phyloP scores from a whole-genome alignment of 2,888 invertebrate genomes.

The Lasius platythorax region DNA sequence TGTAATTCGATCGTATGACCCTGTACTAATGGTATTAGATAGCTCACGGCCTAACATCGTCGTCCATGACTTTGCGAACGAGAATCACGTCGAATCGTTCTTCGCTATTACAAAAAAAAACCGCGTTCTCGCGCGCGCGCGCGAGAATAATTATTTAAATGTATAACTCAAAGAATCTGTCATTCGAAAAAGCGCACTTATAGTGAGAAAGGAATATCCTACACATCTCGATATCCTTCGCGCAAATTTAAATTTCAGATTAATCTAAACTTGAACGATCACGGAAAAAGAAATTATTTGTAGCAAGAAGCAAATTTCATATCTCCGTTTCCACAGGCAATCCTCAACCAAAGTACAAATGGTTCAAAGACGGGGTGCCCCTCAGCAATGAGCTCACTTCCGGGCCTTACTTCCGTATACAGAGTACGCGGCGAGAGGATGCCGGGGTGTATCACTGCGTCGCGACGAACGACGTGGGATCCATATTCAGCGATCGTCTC shows the following conservation, averaged over 20 bases:
- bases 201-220: not conserved
- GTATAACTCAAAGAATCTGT: not conserved
- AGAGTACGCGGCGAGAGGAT: constrained; percentile 93
- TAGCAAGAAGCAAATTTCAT: not conserved
- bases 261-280: not conserved
- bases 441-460: constrained; percentile 97
- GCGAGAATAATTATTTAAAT: not conserved
- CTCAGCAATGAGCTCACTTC: constrained; percentile 93
- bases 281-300: not conserved
- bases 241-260: not conserved
- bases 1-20: constrained; percentile 83
- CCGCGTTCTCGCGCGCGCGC: not conserved
- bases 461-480: constrained; percentile 96
- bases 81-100: not conserved
- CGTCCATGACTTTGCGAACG: constrained; percentile 50
- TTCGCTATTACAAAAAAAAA: not conserved
- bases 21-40: constrained; percentile 81
- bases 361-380: constrained; percentile 95
- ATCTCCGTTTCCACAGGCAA: constrained; percentile 88
- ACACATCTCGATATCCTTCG: not conserved
- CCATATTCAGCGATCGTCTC: constrained; percentile 96
- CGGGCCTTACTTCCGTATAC: constrained; percentile 92
- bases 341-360: constrained; percentile 96
- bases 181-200: not conserved
- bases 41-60: constrained; percentile 41